phyloP scores from a whole-genome alignment of 2,113 vertebrate genomes.

The Paradoxurus hermaphroditus region DNA sequence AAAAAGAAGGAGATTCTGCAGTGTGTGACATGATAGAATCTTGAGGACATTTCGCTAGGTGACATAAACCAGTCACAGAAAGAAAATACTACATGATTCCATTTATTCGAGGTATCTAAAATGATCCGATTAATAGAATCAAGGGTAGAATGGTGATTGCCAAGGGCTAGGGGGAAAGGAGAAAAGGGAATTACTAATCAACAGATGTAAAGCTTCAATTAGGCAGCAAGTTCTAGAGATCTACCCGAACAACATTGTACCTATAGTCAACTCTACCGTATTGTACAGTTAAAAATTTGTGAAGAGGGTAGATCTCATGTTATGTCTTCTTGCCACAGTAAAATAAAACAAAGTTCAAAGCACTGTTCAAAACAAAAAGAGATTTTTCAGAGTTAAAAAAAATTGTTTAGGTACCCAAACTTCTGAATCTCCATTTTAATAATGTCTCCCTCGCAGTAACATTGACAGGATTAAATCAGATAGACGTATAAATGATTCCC shows the following conservation, averaged over 20 bases:
- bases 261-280: background rate
- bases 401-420: background rate
- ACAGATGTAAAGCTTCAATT: background rate
- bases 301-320: background rate
- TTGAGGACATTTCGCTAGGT: background rate
- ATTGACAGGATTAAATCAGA: background rate
- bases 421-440: background rate
- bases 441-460: background rate
- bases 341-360: background rate
- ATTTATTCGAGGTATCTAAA: background rate
- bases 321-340: background rate
- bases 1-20: background rate
- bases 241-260: background rate
- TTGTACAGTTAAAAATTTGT: background rate
- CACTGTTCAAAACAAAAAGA: background rate
- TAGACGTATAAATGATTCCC: background rate
- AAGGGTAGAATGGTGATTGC: background rate
- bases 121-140: background rate
- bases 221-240: background rate
- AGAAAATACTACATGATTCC: background rate
- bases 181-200: background rate
- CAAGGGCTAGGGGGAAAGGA: background rate
- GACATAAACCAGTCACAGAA: background rate
- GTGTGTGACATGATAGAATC: background rate
- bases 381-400: background rate